Percentiles rank a stretch among this genome's conserved stretches.
These are phyloP conservation scores for Helogale parvula DNA, from an alignment of 2,113 vertebrate genomes.

Conservation along the genomic window DNA sequence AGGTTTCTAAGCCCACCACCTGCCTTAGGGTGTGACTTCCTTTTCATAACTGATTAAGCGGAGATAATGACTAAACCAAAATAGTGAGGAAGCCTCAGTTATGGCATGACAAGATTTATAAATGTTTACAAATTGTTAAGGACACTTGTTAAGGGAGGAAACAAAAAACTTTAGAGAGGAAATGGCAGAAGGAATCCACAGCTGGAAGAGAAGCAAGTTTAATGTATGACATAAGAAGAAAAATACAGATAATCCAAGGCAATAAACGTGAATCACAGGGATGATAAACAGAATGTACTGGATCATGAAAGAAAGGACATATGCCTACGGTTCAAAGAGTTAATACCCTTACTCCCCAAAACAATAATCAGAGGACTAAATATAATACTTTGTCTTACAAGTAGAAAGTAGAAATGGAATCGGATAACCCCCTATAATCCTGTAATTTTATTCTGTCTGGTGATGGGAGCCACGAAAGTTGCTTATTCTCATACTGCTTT, in stretches of 20 bases:
- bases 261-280: neutral
- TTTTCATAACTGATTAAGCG: neutral
- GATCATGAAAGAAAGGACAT: neutral
- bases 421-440: neutral
- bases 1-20: neutral
- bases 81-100: neutral
- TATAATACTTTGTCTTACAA: neutral
- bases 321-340: neutral
- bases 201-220: rapidly evolving
- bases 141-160: neutral
- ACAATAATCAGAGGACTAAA: neutral
- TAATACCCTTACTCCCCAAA: neutral
- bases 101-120: neutral
- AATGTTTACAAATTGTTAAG: neutral
- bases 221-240: neutral
- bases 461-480: neutral
- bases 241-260: neutral
- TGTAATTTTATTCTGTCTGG: neutral
- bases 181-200: neutral
- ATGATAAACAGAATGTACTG: neutral
- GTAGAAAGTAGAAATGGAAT: neutral
- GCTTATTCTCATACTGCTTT: neutral
- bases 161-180: neutral
- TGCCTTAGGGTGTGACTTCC: neutral
- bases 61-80: neutral